Evolutionary conservation across 2,888 invertebrate species (phyloP).

Genomic region (Eupithecia centaureata): DNA sequence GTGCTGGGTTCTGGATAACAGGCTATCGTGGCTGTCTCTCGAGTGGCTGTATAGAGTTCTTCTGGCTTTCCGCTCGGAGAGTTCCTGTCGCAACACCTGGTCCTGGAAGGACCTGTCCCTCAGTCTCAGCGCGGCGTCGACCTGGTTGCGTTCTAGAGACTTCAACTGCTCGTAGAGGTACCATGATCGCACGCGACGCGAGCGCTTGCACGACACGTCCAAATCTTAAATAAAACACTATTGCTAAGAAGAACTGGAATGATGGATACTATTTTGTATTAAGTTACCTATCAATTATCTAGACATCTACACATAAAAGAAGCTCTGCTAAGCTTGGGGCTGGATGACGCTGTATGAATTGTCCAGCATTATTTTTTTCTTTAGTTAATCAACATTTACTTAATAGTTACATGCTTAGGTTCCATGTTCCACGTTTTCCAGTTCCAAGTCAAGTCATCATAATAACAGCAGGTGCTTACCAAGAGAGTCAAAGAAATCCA

Average conservation of each 20-base stretch:
- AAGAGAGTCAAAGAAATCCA: conserved; percentile 71
- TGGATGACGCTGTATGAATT: too few relatives aligned
- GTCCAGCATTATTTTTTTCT: too few relatives aligned
- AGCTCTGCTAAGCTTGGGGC: too few relatives aligned
- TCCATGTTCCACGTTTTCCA: neutral
- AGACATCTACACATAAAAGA: too few relatives aligned
- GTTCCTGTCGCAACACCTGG: conserved; percentile 63
- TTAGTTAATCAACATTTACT: neutral
- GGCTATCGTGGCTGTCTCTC: conserved; percentile 53
- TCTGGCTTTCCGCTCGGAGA: conserved; percentile 65
- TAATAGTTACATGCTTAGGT: neutral
- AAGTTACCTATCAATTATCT: too few relatives aligned
- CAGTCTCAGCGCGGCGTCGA: conserved; percentile 65
- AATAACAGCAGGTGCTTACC: conserved; percentile 52
- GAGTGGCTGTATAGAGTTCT: conserved; percentile 62
- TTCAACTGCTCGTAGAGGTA: conserved; percentile 77
- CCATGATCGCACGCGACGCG: conserved; percentile 74
- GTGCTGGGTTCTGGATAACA: conserved; percentile 51
- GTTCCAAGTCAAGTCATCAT: neutral
- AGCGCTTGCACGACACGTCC: conserved; percentile 61
- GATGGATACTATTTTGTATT: neutral
- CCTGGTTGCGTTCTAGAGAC: conserved; percentile 69
- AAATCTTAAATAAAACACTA: conserved; percentile 55
- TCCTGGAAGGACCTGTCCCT: conserved; percentile 68
- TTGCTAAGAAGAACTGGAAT: neutral